Conservation (phyloP, 2,113 vertebrate genomes). For the Solea senegalensis region DNA sequence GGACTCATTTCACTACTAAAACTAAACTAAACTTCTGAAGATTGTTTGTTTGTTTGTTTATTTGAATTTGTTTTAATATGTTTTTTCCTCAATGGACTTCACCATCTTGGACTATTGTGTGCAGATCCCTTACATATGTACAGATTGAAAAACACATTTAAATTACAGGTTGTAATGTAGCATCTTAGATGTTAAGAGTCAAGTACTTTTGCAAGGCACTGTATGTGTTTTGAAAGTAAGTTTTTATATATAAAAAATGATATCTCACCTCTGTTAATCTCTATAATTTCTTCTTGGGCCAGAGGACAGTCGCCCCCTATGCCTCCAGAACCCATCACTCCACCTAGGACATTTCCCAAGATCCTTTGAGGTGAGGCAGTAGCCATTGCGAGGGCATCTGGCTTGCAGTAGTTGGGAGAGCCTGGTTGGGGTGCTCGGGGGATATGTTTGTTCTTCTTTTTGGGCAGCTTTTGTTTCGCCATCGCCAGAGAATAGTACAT, state of each 20-base stretch:
- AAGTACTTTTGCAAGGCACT: too few relatives aligned
- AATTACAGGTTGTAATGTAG: too few relatives aligned
- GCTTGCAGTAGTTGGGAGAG: conserved; percentile 93
- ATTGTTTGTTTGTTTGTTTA: too few relatives aligned
- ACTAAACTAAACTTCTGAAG: too few relatives aligned
- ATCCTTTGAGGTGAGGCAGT: conserved; percentile 86
- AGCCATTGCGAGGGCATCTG: conserved; percentile 85
- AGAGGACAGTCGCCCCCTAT: conserved; percentile 87
- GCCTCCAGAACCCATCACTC: conserved; percentile 79
- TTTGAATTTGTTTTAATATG: too few relatives aligned
- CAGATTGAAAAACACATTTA: too few relatives aligned
- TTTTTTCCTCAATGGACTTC: too few relatives aligned
- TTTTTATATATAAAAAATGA: conserved; percentile 2
- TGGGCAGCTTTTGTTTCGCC: conserved; percentile 97
- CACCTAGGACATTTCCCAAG: conserved; percentile 84
- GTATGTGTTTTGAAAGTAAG: neutral
- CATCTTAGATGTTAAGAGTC: too few relatives aligned
- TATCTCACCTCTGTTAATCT: conserved; percentile 89
- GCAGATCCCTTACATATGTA: too few relatives aligned
- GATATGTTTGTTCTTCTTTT: conserved; percentile 97
- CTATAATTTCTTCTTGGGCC: conserved; percentile 94
- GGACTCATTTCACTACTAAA: too few relatives aligned
- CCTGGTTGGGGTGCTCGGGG: conserved; percentile 91
- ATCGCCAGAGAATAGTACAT: conserved; percentile 98
- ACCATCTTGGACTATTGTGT: too few relatives aligned